Base-by-base conservation (phyloP, 2,113 vertebrate species). In the Sinocyclocheilus rhinocerous region DNA sequence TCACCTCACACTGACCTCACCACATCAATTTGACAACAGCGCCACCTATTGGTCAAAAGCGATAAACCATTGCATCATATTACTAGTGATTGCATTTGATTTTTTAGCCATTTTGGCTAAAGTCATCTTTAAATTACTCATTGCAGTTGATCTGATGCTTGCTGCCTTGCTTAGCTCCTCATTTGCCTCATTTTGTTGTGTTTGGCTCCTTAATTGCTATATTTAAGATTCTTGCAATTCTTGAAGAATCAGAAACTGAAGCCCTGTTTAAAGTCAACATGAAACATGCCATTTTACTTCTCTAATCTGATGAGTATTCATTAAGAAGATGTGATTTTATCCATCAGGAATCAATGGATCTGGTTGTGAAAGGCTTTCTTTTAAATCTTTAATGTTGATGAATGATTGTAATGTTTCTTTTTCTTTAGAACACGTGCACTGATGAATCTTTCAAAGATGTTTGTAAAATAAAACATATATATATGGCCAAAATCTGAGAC, bases 211-310 rank as follows among this genome's bases (percentile, higher is more conserved):
- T 42, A 42, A 42, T 42, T 8, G 39, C 39, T 42, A 8, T 10
- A 45, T 48, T 48, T 48, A 3, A 2, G 45, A 52, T 72, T 72
- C 16, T 9, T 15, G 13, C 50, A 15, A 15, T 15, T 48, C 11
- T 48, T 13, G 11, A 22, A 48, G 22, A 57, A 7, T 67, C 65
- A 67, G 26, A 33, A 33, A 33, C 65, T 67, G 2, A 67, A 52
- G 50, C 84, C 20, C 57, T 24, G 63, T 89, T 76, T 88, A 88
- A 87, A 57, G 83, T 78, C 91, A 86, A 89, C 89, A 91, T 80
- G 88, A 90, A 92, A 89, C 89, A 89, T 87, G 90, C 89, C 89
- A 84, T 85, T 76, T 87, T 39, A 50, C 86, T 76, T 76, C 29
- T 84, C 42, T 61, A 33, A 69, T 69, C 45, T 7, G 26, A 67